Evolutionary conservation across 2,113 vertebrate species (phyloP), one percentile per base, ranked within the genome.

Genomic region (Catharus minimus): DNA sequence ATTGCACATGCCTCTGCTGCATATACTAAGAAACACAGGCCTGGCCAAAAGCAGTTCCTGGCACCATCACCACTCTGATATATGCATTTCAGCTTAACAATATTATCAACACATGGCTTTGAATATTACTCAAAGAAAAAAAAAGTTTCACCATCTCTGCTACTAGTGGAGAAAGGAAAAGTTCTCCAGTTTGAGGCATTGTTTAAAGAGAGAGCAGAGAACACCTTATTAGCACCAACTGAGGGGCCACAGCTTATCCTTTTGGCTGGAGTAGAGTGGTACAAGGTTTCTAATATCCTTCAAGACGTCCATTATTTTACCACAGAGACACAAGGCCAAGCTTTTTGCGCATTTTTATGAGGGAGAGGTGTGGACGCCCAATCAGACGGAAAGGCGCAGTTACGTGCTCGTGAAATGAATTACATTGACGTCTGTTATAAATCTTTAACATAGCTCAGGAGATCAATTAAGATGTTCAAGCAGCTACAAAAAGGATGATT

Each of bases 381-480:
- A 93, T 96, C 81, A 77, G 93, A 71, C 5, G 24, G 75, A 94
- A 94, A 96, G 50, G 83, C 64, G 27, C 16, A 33, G 61, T 65
- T 84, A 66, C 57, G 57, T 91, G 88, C 93, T 73, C 79, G 61
- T 56, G 88, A 96, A 96, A 96, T 93, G 91, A 97, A 97, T 96
- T 94, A 90, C 90, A 50, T 90, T 26, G 72, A 93, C 65, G 94
- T 77, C 96, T 95, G 97, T 87, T 97, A 93, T 97, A 97, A 98
- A 98, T 97, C 97, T 96, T 97, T 97, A 97, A 96, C 97, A 76
- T 95, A 97, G 97, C 98, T 98, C 98, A 96, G 84, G 97, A 98
- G 98, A 98, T 98, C 98, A 98, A 97, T 98, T 98, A 98, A 97
- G 98, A 97, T 86, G 97, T 95, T 98, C 97, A 97, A 96, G 96